Percentiles rank a stretch among this genome's conserved stretches.
Conservation (phyloP, 2,113 vertebrate species). For the Dolichotis patagonum region DNA sequence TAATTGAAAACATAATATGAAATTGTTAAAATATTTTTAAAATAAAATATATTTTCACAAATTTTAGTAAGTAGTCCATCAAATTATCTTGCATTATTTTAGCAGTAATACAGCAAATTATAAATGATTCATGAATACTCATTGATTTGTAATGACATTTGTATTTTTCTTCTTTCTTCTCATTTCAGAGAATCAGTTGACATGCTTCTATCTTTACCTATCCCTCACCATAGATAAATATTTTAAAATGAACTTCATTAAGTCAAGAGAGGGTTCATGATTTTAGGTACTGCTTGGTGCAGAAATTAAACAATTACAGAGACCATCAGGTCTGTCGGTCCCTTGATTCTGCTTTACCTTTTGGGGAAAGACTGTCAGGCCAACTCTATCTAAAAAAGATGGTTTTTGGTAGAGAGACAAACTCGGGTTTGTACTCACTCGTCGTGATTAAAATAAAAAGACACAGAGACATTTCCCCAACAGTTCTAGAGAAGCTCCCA, state of each 20-base stretch:
- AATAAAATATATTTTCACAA: not conserved
- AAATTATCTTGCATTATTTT: not conserved
- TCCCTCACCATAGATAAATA: not conserved
- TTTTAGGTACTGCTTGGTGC: not conserved
- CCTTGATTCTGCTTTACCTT: not conserved
- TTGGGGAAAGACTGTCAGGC: not conserved
- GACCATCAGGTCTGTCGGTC: not conserved
- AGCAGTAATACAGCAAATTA: not conserved
- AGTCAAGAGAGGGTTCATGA: not conserved
- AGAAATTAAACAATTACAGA: not conserved
- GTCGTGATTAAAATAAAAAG: not conserved
- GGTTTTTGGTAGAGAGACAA: not conserved
- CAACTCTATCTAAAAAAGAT: not conserved
- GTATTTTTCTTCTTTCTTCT: not conserved
- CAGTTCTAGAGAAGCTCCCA: not conserved
- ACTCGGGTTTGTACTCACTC: not conserved
- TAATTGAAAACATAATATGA: not conserved
- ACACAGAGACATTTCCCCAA: not conserved
- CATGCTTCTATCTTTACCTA: not conserved
- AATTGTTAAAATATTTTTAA: not conserved
- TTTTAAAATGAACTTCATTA: not conserved
- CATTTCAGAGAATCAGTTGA: conserved; percentile 14
- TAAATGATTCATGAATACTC: not conserved
- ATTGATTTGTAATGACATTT: not conserved
- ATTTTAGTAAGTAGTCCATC: not conserved